These are phyloP conservation scores for Microctenopoma steveboyesi DNA, from an alignment of 2,797 vertebrate species.

Conservation along the genomic window DNA sequence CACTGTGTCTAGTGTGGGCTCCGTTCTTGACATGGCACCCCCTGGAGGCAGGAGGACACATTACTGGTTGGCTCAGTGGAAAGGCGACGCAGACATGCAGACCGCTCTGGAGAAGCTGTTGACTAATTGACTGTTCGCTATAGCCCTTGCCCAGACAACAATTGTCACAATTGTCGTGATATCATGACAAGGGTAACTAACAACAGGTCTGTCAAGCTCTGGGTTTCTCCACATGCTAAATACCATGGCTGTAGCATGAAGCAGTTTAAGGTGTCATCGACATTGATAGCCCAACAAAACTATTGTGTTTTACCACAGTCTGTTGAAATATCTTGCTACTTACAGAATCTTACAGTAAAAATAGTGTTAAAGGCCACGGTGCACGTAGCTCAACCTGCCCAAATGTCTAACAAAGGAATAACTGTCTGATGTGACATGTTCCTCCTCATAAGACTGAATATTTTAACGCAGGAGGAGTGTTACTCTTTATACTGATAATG, in stretches of 20 bases:
- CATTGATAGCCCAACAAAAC: background rate
- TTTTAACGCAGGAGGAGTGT: too few species aligned
- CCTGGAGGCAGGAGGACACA: constrained; percentile 93
- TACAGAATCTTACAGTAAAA: background rate
- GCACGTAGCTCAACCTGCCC: background rate
- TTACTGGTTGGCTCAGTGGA: constrained; percentile 67
- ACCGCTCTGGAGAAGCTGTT: constrained; percentile 32
- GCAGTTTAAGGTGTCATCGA: background rate
- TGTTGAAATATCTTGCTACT: background rate
- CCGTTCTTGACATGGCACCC: constrained; percentile 94
- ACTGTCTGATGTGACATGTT: background rate
- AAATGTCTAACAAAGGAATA: too few species aligned
- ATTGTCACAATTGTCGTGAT: background rate
- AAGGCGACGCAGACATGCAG: constrained; percentile 74
- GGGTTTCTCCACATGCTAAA: constrained; percentile 23
- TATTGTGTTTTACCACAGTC: background rate
- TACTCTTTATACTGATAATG: background rate
- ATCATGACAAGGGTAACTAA: background rate
- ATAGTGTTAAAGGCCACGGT: background rate
- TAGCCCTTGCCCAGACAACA: background rate
- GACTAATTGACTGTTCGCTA: constrained; percentile 18
- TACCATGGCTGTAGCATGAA: background rate
- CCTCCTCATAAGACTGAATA: background rate
- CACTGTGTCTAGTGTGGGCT: constrained; percentile 98
- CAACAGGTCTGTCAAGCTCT: constrained; percentile 52